Evolutionary conservation across 2,113 vertebrate species (phyloP), one percentile per base, ranked within the genome.

Genomic region (Vanacampus margaritifer): DNA sequence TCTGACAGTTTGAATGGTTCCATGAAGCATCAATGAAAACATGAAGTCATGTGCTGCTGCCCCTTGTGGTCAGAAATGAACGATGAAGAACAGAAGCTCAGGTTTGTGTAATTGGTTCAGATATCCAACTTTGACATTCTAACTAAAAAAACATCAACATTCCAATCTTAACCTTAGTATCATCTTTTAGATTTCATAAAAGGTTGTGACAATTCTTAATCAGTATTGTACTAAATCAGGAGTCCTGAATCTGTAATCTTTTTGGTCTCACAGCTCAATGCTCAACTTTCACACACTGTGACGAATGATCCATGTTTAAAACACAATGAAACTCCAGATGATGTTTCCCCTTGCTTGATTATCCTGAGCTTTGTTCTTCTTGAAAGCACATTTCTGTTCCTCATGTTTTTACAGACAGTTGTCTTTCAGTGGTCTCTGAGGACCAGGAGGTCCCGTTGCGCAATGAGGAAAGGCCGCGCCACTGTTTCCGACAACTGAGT

Each of bases 381-480:
- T 11, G 6, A n/a, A 61, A 19, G 35, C 41, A 62, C 45, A 16
- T 64, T 63, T 65, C 59, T 35, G 70, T 43, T 73, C 65, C 66
- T 79, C 75, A 75, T 14, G 32, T 19, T 67, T 80, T 53, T 56
- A 63, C 69, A 78, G 72, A 63, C 67, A 35, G 35, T 45, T 76
- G 63, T 72, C 58, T 67, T 65, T 41, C n/a, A 24, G 26, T 83
- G 77, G 80, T 86, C 72, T 88, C 82, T 8, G 88, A 72, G 79
- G 81, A 91, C 74, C 79, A 89, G 0, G 66, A 21, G 64, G 72
- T 84, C 71, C 82, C 77, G 11, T 72, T 84, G 56, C 79, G 60
- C 68, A 87, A 65, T 7, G 79, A 65, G 45, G 80, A 19, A 84
- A 83, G 1, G 73, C 68, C 67, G 85, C 84, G 0, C 60, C 62